A percentile compares a stretch with the other conserved stretches of the same genome.
Conservation (phyloP, 2,113 vertebrate genomes). For the Myiagra hebetior region DNA sequence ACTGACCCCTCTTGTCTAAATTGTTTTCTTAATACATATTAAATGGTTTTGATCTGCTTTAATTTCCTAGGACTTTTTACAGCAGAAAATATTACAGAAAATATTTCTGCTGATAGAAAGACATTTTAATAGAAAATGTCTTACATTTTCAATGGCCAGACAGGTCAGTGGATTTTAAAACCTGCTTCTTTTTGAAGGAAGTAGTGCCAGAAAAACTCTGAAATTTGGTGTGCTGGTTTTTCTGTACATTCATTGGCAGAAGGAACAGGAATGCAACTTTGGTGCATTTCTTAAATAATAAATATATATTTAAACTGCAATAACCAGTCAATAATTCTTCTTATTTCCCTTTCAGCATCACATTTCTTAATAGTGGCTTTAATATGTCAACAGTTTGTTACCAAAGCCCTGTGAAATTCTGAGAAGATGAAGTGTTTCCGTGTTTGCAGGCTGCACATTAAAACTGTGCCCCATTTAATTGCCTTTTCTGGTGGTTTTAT, state of each 20-base stretch:
- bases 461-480: neutral
- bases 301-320: neutral
- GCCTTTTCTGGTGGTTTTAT: neutral
- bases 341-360: neutral
- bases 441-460: neutral
- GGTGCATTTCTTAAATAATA: neutral
- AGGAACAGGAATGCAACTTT: neutral
- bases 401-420: neutral
- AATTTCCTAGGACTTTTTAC: constrained; percentile 28
- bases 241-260: neutral
- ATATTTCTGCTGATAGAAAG: constrained; percentile 14
- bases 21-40: constrained; percentile 20
- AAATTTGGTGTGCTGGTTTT: neutral
- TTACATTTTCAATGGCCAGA: neutral
- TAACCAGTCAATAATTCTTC: neutral
- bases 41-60: constrained; percentile 39
- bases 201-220: neutral
- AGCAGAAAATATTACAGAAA: constrained; percentile 23
- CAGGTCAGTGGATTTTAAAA: neutral
- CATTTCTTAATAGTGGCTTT: neutral
- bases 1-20: constrained; percentile 45
- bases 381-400: constrained; percentile 4
- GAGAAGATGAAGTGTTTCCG: neutral
- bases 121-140: neutral
- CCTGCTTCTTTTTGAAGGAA: neutral